Evolutionary conservation across 30 jellyfish, hydroid and myxozoan species (phyloP).

Genomic region (Chrysaora quinquecirrha): DNA sequence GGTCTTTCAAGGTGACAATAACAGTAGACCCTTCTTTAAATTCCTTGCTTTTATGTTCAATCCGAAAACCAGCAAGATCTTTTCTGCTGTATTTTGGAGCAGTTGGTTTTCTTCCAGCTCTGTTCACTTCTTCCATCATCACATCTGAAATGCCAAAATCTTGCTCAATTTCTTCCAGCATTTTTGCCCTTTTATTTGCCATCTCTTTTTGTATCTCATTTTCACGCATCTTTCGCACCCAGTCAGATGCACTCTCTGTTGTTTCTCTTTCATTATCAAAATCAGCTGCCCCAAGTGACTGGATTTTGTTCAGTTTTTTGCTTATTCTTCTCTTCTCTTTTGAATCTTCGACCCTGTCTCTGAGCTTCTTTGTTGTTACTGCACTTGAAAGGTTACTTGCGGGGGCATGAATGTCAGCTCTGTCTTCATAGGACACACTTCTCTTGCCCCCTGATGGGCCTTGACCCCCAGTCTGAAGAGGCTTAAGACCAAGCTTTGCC

Average conservation of each 20-base stretch:
- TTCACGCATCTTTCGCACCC: conserved; percentile 89
- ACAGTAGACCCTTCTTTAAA: conserved; percentile 81
- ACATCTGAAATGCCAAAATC: conserved; percentile 89
- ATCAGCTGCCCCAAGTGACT: conserved; percentile 39
- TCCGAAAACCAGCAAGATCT: conserved; percentile 87
- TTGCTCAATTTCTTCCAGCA: conserved; percentile 92
- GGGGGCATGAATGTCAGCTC: conserved; percentile 96
- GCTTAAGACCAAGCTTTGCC: conserved; percentile 89
- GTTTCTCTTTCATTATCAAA: conserved; percentile 56
- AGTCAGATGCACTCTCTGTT: conserved; percentile 91
- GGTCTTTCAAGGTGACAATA: conserved; percentile 87
- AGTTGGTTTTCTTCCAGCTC: not conserved
- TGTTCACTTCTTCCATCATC: conserved; percentile 53
- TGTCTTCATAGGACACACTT: conserved; percentile 77
- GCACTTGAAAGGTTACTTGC: conserved; percentile 74
- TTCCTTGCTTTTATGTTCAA: conserved; percentile 77
- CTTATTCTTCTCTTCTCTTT: conserved; percentile 84
- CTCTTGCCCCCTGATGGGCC: conserved; percentile 60
- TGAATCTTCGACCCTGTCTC: conserved; percentile 78
- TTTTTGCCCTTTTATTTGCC: conserved; percentile 89
- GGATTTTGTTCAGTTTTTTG: conserved; percentile 72
- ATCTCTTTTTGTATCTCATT: conserved; percentile 70
- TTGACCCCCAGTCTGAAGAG: conserved; percentile 69
- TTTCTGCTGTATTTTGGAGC: conserved; percentile 56
- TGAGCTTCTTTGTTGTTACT: conserved; percentile 68